These are phyloP conservation scores for Piaya cayana DNA, from an alignment of 2,113 vertebrate species.

Conservation along the genomic window DNA sequence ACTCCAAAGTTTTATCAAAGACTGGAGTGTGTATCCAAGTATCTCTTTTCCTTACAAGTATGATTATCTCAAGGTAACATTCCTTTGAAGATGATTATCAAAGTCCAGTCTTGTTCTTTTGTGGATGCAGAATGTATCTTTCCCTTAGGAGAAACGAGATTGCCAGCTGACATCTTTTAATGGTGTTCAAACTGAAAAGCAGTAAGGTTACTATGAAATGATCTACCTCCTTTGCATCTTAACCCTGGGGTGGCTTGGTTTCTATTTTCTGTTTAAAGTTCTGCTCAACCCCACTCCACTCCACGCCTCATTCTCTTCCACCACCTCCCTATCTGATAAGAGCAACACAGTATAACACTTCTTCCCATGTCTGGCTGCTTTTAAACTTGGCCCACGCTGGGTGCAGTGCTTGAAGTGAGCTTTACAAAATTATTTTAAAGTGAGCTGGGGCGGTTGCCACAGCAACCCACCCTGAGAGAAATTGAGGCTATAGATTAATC, in stretches of 20 bases:
- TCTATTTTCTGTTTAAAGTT: constrained; percentile 64
- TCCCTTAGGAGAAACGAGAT: constrained; percentile 38
- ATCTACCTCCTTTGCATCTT: constrained; percentile 36
- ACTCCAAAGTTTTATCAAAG: constrained; percentile 32
- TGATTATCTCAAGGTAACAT: constrained; percentile 33
- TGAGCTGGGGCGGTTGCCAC: constrained; percentile 81
- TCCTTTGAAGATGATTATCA: constrained; percentile 47
- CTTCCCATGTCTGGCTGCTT: constrained; percentile 80
- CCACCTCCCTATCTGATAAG: constrained; percentile 68
- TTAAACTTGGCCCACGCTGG: constrained; percentile 83
- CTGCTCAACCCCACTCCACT: constrained; percentile 26
- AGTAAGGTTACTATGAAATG: constrained; percentile 33
- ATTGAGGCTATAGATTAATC: constrained; percentile 82
- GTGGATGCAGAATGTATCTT: background rate
- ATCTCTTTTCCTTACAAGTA: constrained; percentile 18
- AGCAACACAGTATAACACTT: constrained; percentile 71
- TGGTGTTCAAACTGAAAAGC: constrained; percentile 49
- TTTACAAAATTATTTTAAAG: constrained; percentile 83
- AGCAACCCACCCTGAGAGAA: constrained; percentile 83
- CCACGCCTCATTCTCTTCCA: constrained; percentile 34
- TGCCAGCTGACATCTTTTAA: constrained; percentile 37
- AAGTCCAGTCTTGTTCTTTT: constrained; percentile 37
- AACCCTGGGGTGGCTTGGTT: constrained; percentile 53
- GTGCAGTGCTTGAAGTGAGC: constrained; percentile 80
- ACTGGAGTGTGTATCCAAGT: background rate